A percentile compares a stretch with the other conserved stretches of the same genome.
phyloP scores from a whole-genome alignment of 2,797 vertebrate genomes.

The Notolabrus celidotus region DNA sequence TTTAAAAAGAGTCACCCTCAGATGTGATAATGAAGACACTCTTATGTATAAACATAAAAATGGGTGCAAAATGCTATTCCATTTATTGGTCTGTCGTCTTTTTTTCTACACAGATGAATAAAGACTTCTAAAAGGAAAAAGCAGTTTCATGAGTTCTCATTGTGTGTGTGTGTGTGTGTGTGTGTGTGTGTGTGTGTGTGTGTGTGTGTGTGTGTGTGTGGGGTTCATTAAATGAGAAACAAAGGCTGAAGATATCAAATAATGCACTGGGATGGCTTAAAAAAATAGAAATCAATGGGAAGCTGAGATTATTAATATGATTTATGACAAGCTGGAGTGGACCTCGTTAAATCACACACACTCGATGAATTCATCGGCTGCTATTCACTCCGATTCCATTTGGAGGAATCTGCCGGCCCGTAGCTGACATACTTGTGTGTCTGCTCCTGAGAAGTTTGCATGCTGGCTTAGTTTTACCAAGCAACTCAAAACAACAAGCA shows the following conservation, averaged over 20 bases:
- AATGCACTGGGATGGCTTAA: constrained; percentile 50
- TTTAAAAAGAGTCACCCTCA: constrained; percentile 73
- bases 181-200: constrained; percentile 19
- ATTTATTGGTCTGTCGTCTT: constrained; percentile 78
- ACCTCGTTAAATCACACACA: constrained; percentile 77
- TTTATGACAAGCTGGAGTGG: constrained; percentile 53
- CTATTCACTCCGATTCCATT: constrained; percentile 40
- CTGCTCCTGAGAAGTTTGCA: constrained; percentile 28
- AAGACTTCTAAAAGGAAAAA: constrained; percentile 77
- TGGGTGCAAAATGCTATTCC: constrained; percentile 75
- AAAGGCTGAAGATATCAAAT: constrained; percentile 55
- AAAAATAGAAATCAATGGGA: constrained; percentile 65
- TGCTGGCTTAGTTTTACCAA: constrained; percentile 9
- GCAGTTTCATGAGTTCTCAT: constrained; percentile 42
- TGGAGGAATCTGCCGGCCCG: constrained; percentile 25
- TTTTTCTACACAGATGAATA: constrained; percentile 84
- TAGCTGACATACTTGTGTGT: constrained; percentile 21
- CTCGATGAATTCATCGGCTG: constrained; percentile 68
- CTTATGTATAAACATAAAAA: constrained; percentile 79
- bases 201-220: not conserved
- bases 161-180: constrained; percentile 16
- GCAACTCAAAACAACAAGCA: constrained; percentile 4
- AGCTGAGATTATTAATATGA: constrained; percentile 69
- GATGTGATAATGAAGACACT: constrained; percentile 80
- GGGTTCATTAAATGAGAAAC: constrained; percentile 64